phyloP scores from a whole-genome alignment of 2,888 invertebrate genomes.

The Drosophila phalerata region DNA sequence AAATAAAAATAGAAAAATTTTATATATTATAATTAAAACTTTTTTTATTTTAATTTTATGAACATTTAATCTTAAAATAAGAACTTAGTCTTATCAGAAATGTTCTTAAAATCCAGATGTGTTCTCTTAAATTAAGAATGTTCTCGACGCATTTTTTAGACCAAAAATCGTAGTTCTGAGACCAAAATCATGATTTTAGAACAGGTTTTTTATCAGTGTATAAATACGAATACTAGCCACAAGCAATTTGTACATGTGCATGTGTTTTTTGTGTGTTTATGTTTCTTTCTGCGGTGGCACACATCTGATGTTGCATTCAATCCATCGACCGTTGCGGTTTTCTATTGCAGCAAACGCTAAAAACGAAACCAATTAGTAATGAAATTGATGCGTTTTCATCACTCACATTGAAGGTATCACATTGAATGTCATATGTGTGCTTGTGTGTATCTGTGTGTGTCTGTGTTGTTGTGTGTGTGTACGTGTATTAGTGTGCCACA shows the following conservation, averaged over 20 bases:
- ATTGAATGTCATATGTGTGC: not conserved
- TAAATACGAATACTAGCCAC: too few species aligned
- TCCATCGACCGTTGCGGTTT: conserved; percentile 22
- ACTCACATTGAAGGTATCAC: conserved; percentile 1
- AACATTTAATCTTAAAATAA: too few species aligned
- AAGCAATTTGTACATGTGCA: not conserved
- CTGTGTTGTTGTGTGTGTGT: not conserved
- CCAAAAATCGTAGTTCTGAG: too few species aligned
- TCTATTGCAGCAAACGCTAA: conserved; percentile 15
- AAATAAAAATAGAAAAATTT: too few species aligned
- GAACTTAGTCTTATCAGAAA: too few species aligned
- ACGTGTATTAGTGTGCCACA: conserved; percentile 4
- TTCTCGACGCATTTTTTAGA: too few species aligned
- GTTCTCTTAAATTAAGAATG: too few species aligned
- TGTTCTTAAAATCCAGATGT: too few species aligned
- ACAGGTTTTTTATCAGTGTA: too few species aligned
- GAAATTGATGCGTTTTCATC: conserved; percentile 25
- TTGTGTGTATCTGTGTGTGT: not conserved
- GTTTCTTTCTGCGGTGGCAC: not conserved
- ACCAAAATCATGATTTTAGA: too few species aligned
- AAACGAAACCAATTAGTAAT: conserved; percentile 36
- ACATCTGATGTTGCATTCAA: conserved; percentile 20
- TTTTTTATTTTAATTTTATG: too few species aligned
- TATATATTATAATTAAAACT: too few species aligned
- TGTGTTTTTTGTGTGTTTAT: not conserved